Conservation (phyloP, 2,888 invertebrate species). For the Gisinianus flammeolus region DNA sequence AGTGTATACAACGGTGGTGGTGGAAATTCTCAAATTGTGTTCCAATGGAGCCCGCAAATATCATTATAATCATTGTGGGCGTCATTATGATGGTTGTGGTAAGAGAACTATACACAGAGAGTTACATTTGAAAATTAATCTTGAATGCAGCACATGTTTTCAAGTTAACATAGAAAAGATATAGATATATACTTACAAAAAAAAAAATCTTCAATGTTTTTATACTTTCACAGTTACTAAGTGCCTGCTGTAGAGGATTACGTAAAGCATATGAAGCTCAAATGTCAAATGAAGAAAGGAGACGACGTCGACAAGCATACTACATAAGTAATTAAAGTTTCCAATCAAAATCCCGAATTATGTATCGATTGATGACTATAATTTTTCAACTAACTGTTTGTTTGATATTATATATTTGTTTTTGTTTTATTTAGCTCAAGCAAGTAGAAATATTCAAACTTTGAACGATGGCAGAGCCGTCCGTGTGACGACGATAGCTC, state of each 20-base stretch:
- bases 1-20: too few species aligned
- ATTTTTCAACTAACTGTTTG: neutral
- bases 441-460: conserved; percentile 44
- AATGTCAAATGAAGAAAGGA: conserved; percentile 48
- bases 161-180: too few species aligned
- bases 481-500: conserved; percentile 48
- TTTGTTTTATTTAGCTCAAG: conserved; percentile 44
- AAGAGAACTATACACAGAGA: neutral
- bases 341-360: neutral
- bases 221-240: conserved; percentile 44
- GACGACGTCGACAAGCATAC: conserved; percentile 48
- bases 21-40: too few species aligned
- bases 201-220: neutral
- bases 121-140: too few species aligned
- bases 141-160: too few species aligned
- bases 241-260: conserved; percentile 53
- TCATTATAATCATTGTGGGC: neutral
- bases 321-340: conserved; percentile 45
- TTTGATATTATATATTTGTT: conserved; percentile 2
- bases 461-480: conserved; percentile 45
- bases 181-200: too few species aligned
- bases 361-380: neutral
- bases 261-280: conserved; percentile 51
- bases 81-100: neutral
- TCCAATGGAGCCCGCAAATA: neutral